Percentiles rank a stretch among this genome's conserved stretches.
phyloP scores from a whole-genome alignment of 1,140 invertebrate species.

The Drosophila melanica region DNA sequence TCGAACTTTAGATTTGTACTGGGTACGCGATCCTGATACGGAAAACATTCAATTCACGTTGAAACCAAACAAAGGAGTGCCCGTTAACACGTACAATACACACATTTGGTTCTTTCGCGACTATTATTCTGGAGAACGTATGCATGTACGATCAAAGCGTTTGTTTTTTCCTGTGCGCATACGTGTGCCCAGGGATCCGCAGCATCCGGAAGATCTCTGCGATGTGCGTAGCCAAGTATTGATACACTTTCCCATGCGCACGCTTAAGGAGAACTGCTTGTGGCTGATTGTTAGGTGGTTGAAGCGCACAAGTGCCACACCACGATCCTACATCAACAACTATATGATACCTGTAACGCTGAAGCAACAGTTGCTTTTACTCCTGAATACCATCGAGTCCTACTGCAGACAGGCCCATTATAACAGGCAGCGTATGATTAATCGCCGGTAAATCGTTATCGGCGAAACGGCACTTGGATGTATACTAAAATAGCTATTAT shows the following conservation, averaged over 20 bases:
- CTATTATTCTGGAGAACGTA: constrained; percentile 86
- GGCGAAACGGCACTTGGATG: not conserved
- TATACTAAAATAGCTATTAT: not conserved
- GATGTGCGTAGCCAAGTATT: constrained; percentile 64
- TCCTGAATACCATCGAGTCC: constrained; percentile 54
- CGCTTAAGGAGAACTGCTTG: constrained; percentile 60
- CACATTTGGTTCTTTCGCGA: constrained; percentile 91
- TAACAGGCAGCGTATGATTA: constrained; percentile 29
- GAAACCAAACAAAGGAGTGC: constrained; percentile 84
- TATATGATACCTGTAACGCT: constrained; percentile 62
- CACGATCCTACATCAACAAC: constrained; percentile 36
- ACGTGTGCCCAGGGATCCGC: constrained; percentile 58
- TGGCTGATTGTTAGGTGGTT: constrained; percentile 63
- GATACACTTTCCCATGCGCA: constrained; percentile 74
- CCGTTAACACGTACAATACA: constrained; percentile 89
- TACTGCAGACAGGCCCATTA: constrained; percentile 47
- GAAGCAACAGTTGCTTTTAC: constrained; percentile 58
- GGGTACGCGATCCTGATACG: constrained; percentile 89
- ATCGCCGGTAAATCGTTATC: constrained; percentile 11
- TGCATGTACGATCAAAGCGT: constrained; percentile 83
- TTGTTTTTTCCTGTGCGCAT: constrained; percentile 76
- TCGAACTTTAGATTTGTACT: constrained; percentile 88
- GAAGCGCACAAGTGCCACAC: constrained; percentile 42
- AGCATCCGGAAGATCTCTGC: constrained; percentile 51
- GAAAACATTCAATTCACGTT: constrained; percentile 86